These are phyloP conservation scores for Dicerorhinus sumatrensis DNA, from an alignment of 2,113 vertebrate genomes.

Conservation along the genomic window DNA sequence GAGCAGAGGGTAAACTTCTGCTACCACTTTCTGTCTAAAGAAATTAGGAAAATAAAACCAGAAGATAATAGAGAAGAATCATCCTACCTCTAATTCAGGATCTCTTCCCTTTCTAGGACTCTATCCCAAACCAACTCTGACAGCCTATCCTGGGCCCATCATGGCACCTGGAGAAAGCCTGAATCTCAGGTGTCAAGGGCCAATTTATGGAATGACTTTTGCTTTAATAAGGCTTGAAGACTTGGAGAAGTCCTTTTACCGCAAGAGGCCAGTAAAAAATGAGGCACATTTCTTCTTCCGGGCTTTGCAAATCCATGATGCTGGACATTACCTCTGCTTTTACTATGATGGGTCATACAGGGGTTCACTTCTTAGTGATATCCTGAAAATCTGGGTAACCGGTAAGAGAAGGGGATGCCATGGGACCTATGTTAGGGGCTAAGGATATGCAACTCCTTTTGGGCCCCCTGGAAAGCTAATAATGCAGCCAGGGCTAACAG, in stretches of 20 bases:
- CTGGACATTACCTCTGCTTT: conserved; percentile 77
- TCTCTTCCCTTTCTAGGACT: conserved; percentile 79
- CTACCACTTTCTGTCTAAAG: background rate
- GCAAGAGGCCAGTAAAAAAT: conserved; percentile 71
- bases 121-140: conserved; percentile 78
- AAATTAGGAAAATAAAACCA: conserved; percentile 47
- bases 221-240: conserved; percentile 77
- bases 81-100: conserved; percentile 59
- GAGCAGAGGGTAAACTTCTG: background rate
- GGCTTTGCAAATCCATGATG: conserved; percentile 63
- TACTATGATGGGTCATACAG: conserved; percentile 76
- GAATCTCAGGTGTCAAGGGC: conserved; percentile 78
- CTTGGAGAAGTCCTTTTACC: conserved; percentile 65
- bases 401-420: conserved; percentile 67
- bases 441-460: background rate
- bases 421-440: background rate
- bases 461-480: background rate
- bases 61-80: conserved; percentile 27
- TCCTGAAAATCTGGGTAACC: conserved; percentile 78
- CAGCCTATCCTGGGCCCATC: conserved; percentile 68
- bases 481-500: background rate
- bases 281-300: conserved; percentile 73
- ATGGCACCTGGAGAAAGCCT: conserved; percentile 74
- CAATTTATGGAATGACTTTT: conserved; percentile 80
- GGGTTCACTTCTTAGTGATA: conserved; percentile 74